Evolutionary conservation across 92 coral and sea anemone species (phyloP).

Genomic region (Anthopleura xanthogrammica): DNA sequence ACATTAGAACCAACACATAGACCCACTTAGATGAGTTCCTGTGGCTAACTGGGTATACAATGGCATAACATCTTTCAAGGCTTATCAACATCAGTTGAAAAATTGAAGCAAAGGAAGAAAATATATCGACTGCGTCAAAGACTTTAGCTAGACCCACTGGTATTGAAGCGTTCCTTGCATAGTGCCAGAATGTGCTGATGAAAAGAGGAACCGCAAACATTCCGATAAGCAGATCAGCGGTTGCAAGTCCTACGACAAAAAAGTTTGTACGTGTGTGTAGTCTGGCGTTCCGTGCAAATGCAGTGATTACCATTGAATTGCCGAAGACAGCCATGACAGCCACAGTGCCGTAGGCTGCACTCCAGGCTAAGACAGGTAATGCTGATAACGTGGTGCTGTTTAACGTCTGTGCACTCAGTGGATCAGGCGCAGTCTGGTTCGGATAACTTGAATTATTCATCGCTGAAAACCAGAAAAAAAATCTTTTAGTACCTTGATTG

Average conservation of each 20-base stretch:
- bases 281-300: constrained; percentile 53
- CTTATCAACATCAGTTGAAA: constrained; percentile 67
- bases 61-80: constrained; percentile 68
- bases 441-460: too few relatives aligned
- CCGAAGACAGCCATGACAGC: constrained; percentile 75
- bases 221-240: constrained; percentile 71
- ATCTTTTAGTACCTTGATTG: too few relatives aligned
- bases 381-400: constrained; percentile 8
- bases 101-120: constrained; percentile 71
- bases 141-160: constrained; percentile 17
- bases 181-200: constrained; percentile 42
- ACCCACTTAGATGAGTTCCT: constrained; percentile 63
- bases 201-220: constrained; percentile 65
- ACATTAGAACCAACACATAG: constrained; percentile 37
- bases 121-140: constrained; percentile 57
- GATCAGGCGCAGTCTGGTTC: too few relatives aligned
- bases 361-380: constrained; percentile 58
- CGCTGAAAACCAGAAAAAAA: too few relatives aligned
- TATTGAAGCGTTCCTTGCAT: constrained; percentile 2
- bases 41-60: constrained; percentile 64
- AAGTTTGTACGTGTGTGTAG: constrained; percentile 73
- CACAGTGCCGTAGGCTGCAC: constrained; percentile 53
- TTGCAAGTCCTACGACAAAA: constrained; percentile 67
- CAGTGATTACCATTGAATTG: constrained; percentile 59
- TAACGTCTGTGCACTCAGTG: background rate